phyloP scores from a whole-genome alignment of 2,888 invertebrate genomes.

The Erpobdella octoculata region DNA sequence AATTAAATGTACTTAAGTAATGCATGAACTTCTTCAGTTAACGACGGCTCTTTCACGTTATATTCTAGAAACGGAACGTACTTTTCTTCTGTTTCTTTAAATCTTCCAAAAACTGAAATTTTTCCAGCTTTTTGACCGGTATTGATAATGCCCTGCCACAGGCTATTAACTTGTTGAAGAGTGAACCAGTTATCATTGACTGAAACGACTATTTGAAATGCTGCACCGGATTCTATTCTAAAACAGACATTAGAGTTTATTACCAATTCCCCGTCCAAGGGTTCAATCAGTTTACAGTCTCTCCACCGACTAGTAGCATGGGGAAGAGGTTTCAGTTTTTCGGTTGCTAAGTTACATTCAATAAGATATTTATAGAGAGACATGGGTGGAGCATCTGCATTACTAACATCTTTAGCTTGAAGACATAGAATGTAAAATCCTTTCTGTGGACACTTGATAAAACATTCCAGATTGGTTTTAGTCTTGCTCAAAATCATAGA shows the following conservation, averaged over 20 bases:
- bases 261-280: slow-evolving; percentile 35
- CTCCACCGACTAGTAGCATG: slow-evolving; percentile 35
- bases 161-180: neutral
- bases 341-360: slow-evolving; percentile 30
- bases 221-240: slow-evolving; percentile 34
- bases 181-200: slow-evolving; percentile 25
- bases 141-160: slow-evolving; percentile 33
- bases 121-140: slow-evolving; percentile 34
- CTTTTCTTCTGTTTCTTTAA: slow-evolving; percentile 34
- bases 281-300: slow-evolving; percentile 36
- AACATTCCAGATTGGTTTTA: slow-evolving; percentile 29
- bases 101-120: slow-evolving; percentile 34
- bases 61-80: slow-evolving; percentile 38
- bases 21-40: slow-evolving; percentile 28
- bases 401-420: slow-evolving; percentile 26
- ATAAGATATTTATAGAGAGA: slow-evolving; percentile 32
- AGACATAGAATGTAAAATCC: slow-evolving; percentile 36
- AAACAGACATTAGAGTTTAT: slow-evolving; percentile 33
- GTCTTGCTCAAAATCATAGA: slow-evolving; percentile 25
- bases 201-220: slow-evolving; percentile 33
- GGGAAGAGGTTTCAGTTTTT: slow-evolving; percentile 31
- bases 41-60: slow-evolving; percentile 25
- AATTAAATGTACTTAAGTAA: slow-evolving; percentile 30
- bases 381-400: neutral
- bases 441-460: slow-evolving; percentile 30